Evolutionary conservation across 2,113 vertebrate species (phyloP).

Genomic region (Neomonachus schauinslandi): DNA sequence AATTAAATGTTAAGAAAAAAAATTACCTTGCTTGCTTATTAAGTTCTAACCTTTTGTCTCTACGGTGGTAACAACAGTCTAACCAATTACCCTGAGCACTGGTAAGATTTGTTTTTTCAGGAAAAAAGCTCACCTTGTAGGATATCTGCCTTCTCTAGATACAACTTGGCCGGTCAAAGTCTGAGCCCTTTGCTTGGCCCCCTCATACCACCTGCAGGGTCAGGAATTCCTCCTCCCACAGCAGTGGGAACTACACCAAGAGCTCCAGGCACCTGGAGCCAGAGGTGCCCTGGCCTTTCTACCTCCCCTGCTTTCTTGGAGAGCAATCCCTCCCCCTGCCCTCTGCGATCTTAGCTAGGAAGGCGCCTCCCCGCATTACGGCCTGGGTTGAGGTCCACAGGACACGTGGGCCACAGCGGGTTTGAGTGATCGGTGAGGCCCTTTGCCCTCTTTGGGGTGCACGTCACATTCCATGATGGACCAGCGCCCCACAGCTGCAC

Average conservation of each 20-base stretch:
- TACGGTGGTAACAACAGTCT: neutral
- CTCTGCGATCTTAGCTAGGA: neutral
- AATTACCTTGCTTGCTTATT: neutral
- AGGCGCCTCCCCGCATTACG: neutral
- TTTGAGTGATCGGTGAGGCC: neutral
- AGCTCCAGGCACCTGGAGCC: neutral
- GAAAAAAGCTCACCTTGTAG: neutral
- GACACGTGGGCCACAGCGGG: neutral
- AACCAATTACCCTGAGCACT: neutral
- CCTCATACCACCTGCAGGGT: accelerated
- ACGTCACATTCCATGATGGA: accelerated
- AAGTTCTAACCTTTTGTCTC: neutral
- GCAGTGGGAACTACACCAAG: neutral
- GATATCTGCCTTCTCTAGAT: neutral
- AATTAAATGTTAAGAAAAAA: neutral
- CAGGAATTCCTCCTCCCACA: too few relatives aligned
- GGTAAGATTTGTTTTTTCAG: neutral
- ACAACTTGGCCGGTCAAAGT: neutral
- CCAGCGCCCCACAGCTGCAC: neutral
- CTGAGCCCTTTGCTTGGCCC: neutral
- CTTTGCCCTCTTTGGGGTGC: neutral
- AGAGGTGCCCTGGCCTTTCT: neutral
- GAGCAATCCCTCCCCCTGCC: neutral
- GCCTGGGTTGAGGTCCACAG: neutral
- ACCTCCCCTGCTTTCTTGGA: neutral